phyloP scores from a whole-genome alignment of 1,140 invertebrate species.

The Drosophila persimilis region DNA sequence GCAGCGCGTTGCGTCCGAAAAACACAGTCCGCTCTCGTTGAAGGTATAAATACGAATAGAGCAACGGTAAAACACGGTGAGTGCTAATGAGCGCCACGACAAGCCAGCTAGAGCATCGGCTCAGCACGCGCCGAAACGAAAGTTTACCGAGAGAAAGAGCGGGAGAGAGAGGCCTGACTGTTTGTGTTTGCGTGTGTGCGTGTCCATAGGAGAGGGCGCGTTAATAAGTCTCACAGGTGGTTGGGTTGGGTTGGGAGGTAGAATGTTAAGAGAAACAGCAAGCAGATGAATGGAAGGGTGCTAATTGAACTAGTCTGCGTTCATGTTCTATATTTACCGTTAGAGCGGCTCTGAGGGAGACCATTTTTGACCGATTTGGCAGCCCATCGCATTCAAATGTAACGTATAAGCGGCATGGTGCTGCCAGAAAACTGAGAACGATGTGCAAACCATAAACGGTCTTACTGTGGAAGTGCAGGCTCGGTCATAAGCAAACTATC shows the following conservation, averaged over 20 bases:
- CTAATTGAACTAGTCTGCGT: constrained; percentile 53
- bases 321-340: constrained; percentile 56
- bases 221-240: constrained; percentile 40
- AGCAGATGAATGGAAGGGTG: constrained; percentile 32
- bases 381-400: no score
- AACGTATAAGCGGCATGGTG: no score
- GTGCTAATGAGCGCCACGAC: constrained; percentile 34
- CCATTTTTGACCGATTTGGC: no score
- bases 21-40: constrained; percentile 60
- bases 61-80: constrained; percentile 47
- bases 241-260: constrained; percentile 19
- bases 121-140: constrained; percentile 55
- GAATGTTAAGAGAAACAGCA: constrained; percentile 35
- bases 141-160: constrained; percentile 13
- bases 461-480: no score
- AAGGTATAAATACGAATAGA: constrained; percentile 61
- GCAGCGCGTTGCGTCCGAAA: constrained; percentile 12
- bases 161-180: constrained; percentile 29
- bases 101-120: constrained; percentile 1
- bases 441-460: no score
- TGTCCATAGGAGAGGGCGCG: constrained; percentile 5
- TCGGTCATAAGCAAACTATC: no score
- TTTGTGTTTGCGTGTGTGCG: not conserved
- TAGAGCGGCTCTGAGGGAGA: constrained; percentile 13
- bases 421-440: no score